Evolutionary conservation across 2,888 invertebrate genomes (phyloP).

Genomic region (Andrena dorsata): DNA sequence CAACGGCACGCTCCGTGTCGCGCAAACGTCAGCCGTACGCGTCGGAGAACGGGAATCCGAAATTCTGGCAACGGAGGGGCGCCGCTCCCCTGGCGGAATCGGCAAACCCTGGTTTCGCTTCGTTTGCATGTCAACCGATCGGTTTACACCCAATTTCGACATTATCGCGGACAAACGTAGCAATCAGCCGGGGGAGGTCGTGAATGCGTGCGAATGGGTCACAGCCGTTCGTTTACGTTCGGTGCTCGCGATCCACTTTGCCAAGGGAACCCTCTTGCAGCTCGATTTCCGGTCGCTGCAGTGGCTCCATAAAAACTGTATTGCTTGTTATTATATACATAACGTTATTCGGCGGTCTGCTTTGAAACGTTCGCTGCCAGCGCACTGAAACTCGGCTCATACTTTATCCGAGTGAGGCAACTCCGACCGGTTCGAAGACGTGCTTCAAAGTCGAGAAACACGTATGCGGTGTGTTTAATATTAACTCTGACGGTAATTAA

Average conservation of each 20-base stretch:
- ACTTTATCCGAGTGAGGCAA: too few relatives aligned
- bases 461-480: background rate
- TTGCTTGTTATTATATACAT: background rate
- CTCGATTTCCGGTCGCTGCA: background rate
- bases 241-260: background rate
- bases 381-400: background rate
- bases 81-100: background rate
- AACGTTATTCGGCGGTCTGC: too few relatives aligned
- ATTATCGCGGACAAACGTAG: conserved; percentile 38
- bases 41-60: background rate
- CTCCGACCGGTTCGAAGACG: too few relatives aligned
- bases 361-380: too few relatives aligned
- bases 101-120: background rate
- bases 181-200: conserved; percentile 25
- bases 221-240: background rate
- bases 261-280: background rate
- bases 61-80: background rate
- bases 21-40: background rate
- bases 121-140: conserved; percentile 52
- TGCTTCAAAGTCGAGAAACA: background rate
- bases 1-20: background rate
- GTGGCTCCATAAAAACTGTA: too few relatives aligned
- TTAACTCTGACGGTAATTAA: background rate
- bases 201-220: background rate
- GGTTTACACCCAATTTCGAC: conserved; percentile 32